Evolutionary conservation across 37 sponge, comb jelly and placozoan genomes (phyloP), one percentile per base, ranked within the genome.

Genomic region (Corticium candelabrum): DNA sequence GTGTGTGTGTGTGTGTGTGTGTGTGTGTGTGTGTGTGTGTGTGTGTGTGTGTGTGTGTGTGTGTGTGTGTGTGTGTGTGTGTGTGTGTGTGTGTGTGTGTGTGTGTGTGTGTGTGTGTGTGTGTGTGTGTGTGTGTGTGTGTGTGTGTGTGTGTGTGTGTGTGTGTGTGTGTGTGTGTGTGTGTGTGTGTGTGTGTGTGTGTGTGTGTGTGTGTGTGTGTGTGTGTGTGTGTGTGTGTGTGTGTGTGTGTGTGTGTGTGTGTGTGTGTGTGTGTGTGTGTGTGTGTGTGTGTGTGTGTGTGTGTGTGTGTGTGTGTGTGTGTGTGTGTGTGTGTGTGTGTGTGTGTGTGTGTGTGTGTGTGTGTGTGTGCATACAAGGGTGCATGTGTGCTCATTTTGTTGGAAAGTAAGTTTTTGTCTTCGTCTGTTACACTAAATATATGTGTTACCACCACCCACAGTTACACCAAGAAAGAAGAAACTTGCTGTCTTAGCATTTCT

Each of bases 81-180:
- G 76, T 40, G 80, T 69, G 81, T 80, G 81, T 80, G 81, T 80
- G 81, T 80, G 81, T 74, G 71, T 74, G 75, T 74, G 81, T 2
- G 74, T 35, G 62, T 68, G 81, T 68, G 71, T 40, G 81, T 74
- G 62, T 74, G 32, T 41, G 81, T 81, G 74, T 69, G 76, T 43
- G 56, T 43, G 56, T 43, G 56, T 77, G 56, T 43, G 56, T 43
- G 56, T 43, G 56, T 43, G 56, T 11, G 56, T 43, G 56, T 43
- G 56, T 43, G 56, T 11, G 34, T 77, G 78, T 77, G 67, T 77
- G 77, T 40, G 50, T 77, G 77, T 40, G 50, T 40, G 77, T 77
- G 50, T 40, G 56, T 43, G 56, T 43, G 56, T 43, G 56, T 43
- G 77, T 77, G 50, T 40, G 77, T 43, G 56, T 43, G 56, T 43